Percentiles rank a stretch among this genome's conserved stretches.
phyloP scores from a whole-genome alignment of 2,113 vertebrate genomes.

The Otolemur garnettii region DNA sequence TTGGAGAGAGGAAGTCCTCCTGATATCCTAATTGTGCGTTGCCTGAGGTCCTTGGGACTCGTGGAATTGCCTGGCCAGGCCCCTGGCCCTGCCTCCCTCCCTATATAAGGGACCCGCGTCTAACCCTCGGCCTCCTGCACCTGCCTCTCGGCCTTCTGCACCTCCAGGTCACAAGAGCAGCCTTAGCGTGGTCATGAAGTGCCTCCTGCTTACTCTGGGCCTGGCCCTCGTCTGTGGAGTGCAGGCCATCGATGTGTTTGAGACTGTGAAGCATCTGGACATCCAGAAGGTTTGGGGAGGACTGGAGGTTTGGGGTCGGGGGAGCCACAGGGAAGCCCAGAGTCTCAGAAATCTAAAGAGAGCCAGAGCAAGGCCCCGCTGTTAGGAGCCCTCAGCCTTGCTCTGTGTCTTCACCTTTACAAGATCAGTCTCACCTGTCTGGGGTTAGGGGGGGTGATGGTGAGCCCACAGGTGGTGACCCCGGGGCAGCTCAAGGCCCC shows the following conservation, averaged over 20 bases:
- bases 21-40: no score
- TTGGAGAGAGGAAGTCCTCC: no score
- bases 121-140: fast-evolving
- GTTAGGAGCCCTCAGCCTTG: neutral
- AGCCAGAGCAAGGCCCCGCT: neutral
- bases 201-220: neutral
- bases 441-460: neutral
- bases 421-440: neutral
- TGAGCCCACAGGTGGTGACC: neutral
- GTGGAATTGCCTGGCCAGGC: neutral
- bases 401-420: neutral
- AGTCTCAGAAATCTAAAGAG: neutral
- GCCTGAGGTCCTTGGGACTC: no score
- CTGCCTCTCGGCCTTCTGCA: neutral
- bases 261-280: neutral
- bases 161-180: neutral
- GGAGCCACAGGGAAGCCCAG: neutral
- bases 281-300: neutral
- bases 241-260: fast-evolving
- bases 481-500: neutral
- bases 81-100: fast-evolving
- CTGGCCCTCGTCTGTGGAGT: neutral
- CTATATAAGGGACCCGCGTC: neutral
- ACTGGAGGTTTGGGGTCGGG: fast-evolving
- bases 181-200: neutral